phyloP scores from a whole-genome alignment of 2,797 vertebrate genomes.

The Mus spretus region DNA sequence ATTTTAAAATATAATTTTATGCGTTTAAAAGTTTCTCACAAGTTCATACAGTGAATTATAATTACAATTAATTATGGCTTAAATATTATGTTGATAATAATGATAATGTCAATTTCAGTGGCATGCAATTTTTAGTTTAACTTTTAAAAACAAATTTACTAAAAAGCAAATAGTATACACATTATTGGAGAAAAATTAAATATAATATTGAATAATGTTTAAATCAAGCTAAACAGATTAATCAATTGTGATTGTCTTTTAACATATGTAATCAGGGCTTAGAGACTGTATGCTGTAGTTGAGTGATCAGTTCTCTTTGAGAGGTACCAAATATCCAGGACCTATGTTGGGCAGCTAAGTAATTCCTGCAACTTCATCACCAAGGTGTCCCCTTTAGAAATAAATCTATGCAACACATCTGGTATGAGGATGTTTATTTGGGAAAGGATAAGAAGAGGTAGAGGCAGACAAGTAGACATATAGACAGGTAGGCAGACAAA shows the following conservation, averaged over 20 bases:
- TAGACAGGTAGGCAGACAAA: not conserved
- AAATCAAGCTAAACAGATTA: not conserved
- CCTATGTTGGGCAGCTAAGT: not conserved
- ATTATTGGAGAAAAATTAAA: not conserved
- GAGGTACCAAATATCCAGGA: not conserved
- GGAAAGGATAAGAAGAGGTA: not conserved
- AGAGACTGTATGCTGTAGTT: rapidly evolving
- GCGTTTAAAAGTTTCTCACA: not conserved
- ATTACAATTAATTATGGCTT: slow-evolving; percentile 43
- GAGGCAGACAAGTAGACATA: not conserved
- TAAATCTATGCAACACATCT: not conserved
- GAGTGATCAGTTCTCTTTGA: not conserved
- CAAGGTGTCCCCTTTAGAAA: not conserved
- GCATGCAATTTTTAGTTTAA: not conserved
- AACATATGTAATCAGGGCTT: not conserved
- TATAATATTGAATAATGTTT: not conserved
- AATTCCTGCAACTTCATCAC: not conserved
- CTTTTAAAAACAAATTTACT: not conserved
- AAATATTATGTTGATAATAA: slow-evolving; percentile 26
- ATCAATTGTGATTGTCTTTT: not conserved
- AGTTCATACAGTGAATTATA: not conserved
- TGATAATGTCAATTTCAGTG: not conserved
- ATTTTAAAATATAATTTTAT: slow-evolving; percentile 45
- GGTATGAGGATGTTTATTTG: not conserved
- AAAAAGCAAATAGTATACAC: not conserved